Conservation (phyloP, 1,140 invertebrate species). For the Trypoxylus dichotomus region DNA sequence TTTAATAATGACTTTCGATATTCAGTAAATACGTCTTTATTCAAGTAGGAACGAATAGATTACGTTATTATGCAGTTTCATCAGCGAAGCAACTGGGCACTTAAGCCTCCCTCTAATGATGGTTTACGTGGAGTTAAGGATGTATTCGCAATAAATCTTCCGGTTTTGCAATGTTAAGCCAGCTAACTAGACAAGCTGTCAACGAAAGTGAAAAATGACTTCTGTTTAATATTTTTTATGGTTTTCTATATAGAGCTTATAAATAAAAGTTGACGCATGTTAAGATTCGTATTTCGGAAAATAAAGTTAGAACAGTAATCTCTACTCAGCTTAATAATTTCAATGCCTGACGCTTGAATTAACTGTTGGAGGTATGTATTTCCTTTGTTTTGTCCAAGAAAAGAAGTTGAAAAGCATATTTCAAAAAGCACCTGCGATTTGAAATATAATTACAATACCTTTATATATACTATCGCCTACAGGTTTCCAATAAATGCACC, state of each 20-base stretch:
- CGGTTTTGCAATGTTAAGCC: slow-evolving; percentile 2
- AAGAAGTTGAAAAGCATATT: too few relatives aligned
- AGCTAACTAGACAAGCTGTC: slow-evolving; percentile 1
- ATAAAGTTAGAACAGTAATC: neutral
- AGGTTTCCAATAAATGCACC: too few relatives aligned
- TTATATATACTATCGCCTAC: too few relatives aligned
- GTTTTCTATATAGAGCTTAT: neutral
- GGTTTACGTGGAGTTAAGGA: slow-evolving; percentile 2
- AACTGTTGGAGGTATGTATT: too few relatives aligned
- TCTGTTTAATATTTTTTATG: neutral
- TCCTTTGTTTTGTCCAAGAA: neutral
- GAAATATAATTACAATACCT: too few relatives aligned
- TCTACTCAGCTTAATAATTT: too few relatives aligned
- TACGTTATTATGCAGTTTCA: neutral
- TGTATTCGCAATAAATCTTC: slow-evolving; percentile 3
- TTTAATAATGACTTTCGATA: neutral
- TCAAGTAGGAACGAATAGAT: neutral
- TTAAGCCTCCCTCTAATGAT: neutral
- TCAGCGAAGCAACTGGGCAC: neutral
- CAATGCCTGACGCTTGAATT: too few relatives aligned
- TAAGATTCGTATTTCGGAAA: neutral
- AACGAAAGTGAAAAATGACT: neutral
- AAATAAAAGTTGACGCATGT: neutral
- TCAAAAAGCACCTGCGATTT: too few relatives aligned
- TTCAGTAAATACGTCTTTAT: neutral